Percentiles rank a stretch among this genome's conserved stretches.
Evolutionary conservation across 2,888 invertebrate genomes (phyloP).

Genomic region (Unio delphinus): DNA sequence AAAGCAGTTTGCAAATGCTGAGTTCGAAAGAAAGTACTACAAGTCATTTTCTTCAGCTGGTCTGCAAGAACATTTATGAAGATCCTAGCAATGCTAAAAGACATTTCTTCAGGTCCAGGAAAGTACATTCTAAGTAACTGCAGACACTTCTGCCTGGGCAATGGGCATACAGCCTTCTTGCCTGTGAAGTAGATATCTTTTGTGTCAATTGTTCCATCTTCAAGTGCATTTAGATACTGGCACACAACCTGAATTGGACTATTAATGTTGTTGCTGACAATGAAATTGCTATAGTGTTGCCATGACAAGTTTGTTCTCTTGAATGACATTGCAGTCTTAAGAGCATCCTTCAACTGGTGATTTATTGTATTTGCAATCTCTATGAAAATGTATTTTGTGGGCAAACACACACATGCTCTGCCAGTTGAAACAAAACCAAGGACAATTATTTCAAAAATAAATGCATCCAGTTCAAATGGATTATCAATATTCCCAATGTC

Average conservation of each 20-base stretch:
- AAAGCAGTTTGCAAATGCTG: too few relatives aligned
- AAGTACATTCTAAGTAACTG: conserved; percentile 27
- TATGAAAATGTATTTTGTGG: conserved; percentile 27
- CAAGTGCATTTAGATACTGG: conserved; percentile 28
- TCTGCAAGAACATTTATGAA: conserved; percentile 49
- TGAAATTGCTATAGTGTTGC: conserved; percentile 27
- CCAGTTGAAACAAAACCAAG: conserved; percentile 29
- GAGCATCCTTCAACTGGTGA: conserved; percentile 32
- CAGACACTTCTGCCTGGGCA: conserved; percentile 23
- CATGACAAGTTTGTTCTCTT: conserved; percentile 26
- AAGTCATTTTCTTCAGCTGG: conserved; percentile 49
- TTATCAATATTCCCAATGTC: conserved; percentile 38
- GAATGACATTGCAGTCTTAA: conserved; percentile 38
- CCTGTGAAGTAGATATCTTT: conserved; percentile 30
- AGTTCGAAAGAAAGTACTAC: conserved; percentile 39
- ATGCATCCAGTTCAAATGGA: conserved; percentile 33
- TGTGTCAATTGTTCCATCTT: conserved; percentile 23
- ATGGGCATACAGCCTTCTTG: conserved; percentile 7
- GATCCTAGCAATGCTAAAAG: conserved; percentile 35
- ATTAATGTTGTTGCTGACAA: conserved; percentile 30
- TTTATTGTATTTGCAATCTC: conserved; percentile 48
- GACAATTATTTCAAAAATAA: conserved; percentile 47
- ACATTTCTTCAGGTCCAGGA: conserved; percentile 13
- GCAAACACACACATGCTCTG: conserved; percentile 17
- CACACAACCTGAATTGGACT: conserved; percentile 52